Percentiles rank a stretch among this genome's conserved stretches.
phyloP scores from a whole-genome alignment of 37 sponge, comb jelly and placozoan species.

The Chondrilla cf. caribensis region DNA sequence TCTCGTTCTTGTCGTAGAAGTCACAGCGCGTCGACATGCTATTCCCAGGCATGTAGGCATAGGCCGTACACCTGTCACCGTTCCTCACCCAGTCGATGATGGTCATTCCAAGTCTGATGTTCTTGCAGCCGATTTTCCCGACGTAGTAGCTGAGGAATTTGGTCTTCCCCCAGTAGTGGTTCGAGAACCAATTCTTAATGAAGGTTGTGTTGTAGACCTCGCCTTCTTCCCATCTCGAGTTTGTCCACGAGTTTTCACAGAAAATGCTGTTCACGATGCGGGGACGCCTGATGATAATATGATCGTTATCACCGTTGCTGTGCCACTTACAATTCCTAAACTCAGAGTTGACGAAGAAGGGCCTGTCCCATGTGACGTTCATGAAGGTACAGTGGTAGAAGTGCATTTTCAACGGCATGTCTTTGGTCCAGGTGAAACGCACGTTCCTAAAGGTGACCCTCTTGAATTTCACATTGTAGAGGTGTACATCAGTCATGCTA shows the following conservation, averaged over 20 bases:
- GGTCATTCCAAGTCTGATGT: background rate
- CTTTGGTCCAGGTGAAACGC: background rate
- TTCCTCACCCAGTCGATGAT: background rate
- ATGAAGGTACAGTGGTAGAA: background rate
- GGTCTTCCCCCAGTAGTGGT: background rate
- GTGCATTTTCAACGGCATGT: background rate
- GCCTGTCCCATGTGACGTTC: background rate
- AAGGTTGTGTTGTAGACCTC: slow-evolving; percentile 9
- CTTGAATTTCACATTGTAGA: background rate
- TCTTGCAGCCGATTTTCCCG: background rate
- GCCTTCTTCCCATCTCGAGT: background rate
- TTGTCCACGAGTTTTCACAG: background rate
- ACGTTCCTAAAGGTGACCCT: background rate
- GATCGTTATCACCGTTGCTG: no score
- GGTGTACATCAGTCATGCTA: background rate
- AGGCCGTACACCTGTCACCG: background rate
- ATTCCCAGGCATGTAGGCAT: background rate
- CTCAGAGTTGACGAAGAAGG: background rate
- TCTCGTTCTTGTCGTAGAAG: background rate
- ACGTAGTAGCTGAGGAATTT: background rate
- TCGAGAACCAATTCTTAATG: background rate
- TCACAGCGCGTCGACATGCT: background rate
- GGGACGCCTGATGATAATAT: background rate
- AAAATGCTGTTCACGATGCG: background rate
- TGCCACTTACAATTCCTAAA: background rate